Evolutionary conservation across 2,797 vertebrate species (phyloP), one percentile per base, ranked within the genome.

Genomic region (Anas capensis): DNA sequence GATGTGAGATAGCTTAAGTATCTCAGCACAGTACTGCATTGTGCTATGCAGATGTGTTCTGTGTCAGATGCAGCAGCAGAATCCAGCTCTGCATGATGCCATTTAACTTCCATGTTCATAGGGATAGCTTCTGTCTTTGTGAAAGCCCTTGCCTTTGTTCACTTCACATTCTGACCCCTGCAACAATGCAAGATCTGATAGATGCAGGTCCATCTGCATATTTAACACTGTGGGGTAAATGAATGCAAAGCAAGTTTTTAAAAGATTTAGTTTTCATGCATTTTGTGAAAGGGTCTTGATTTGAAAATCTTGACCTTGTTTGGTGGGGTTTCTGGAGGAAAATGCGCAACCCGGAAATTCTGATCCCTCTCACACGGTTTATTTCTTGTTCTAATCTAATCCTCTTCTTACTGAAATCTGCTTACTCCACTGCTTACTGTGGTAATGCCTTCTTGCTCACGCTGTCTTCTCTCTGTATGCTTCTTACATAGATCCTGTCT

Each of bases 231-330:
- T 40, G 40, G 27, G 34, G 19, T 56, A 79, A 91, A 64, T 3
- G 29, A 65, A 17, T 38, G 9, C 14, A 34, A 62, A 71, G 20
- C 7, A 38, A 75, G 12, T 5, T 44, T 12, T 21, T 75, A 27
- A 27, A 81, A 66, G 23, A 51, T 61, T 78, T 83, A 71, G 19
- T 14, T 78, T 81, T 34, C 19, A 4, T 62, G 33, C 14, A 8
- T 64, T 71, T 71, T 72, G 7, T 82, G 11, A 36, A 48, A 60
- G 15, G 20, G 38, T 87, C 49, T 60, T 64, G 1, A 38, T 83
- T 91, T 77, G 38, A 86, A 81, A 83, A 48, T 3, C 8, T 40
- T 73, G 23, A 31, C 27, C 87, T 76, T 86, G 53, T 78, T 83
- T 4, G 1, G 5, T 56, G 21, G 8, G 5, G 2, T 66, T 92